Conservation (phyloP, 2,888 invertebrate genomes). For the Ormyrus rosae region DNA sequence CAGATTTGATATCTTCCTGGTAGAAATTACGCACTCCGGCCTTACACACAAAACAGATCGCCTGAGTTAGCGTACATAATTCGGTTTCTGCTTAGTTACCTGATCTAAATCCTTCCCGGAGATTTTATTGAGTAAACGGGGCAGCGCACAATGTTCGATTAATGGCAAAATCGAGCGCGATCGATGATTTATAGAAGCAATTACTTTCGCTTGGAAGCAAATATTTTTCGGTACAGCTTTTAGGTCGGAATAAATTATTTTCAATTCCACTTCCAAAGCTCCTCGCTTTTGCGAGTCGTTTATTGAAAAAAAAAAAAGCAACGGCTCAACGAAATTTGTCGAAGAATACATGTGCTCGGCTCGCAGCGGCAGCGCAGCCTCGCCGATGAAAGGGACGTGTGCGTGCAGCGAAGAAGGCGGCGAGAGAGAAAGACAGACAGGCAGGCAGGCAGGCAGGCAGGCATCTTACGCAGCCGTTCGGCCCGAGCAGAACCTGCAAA, state of each 20-base stretch:
- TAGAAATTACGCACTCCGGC: slow-evolving; percentile 5
- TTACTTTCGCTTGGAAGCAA: not conserved
- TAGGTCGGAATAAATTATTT: too few relatives aligned
- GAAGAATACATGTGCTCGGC: too few relatives aligned
- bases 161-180: not conserved
- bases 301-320: too few relatives aligned
- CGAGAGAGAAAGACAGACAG: too few relatives aligned
- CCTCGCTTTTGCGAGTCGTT: too few relatives aligned
- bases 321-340: too few relatives aligned
- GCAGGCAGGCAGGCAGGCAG: too few relatives aligned
- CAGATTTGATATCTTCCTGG: slow-evolving; percentile 9
- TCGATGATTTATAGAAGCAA: slow-evolving; percentile 3
- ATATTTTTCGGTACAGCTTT: not conserved
- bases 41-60: slow-evolving; percentile 10
- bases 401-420: too few relatives aligned
- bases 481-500: slow-evolving; percentile 46
- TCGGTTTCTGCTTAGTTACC: not conserved
- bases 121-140: not conserved
- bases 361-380: too few relatives aligned
- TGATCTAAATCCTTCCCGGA: not conserved
- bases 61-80: not conserved
- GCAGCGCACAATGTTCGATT: not conserved
- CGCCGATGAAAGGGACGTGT: too few relatives aligned
- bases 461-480: not conserved
- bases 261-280: too few relatives aligned